A percentile compares a stretch with the other conserved stretches of the same genome.
phyloP scores from a whole-genome alignment of 1,140 invertebrate species.

The Nasonia giraulti region DNA sequence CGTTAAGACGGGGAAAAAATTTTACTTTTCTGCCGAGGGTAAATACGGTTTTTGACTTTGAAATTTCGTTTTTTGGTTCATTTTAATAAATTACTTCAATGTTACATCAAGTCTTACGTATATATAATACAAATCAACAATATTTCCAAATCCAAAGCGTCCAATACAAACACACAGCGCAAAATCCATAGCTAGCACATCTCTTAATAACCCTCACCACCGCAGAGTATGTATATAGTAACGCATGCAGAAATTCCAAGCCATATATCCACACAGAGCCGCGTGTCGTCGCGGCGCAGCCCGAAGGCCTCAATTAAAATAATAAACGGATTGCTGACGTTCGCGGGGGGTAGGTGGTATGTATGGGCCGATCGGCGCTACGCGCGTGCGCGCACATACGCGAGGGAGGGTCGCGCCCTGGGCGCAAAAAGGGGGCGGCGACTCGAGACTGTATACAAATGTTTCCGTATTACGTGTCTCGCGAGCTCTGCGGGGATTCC shows the following conservation, averaged over 20 bases:
- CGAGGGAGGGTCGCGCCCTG: not conserved
- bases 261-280: too few relatives aligned
- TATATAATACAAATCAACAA: too few relatives aligned
- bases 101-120: too few relatives aligned
- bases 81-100: too few relatives aligned
- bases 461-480: conserved; percentile 65
- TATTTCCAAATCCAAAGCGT: too few relatives aligned
- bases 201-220: too few relatives aligned
- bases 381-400: conserved; percentile 24
- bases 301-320: conserved; percentile 67
- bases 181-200: not conserved
- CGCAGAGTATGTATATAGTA: too few relatives aligned
- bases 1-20: too few relatives aligned
- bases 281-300: conserved; percentile 15
- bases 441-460: conserved; percentile 62
- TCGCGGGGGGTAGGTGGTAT: not conserved
- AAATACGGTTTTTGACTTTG: too few relatives aligned
- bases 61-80: too few relatives aligned
- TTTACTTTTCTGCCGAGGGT: too few relatives aligned
- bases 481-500: conserved; percentile 37
- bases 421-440: conserved; percentile 39
- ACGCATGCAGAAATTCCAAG: too few relatives aligned
- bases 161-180: not conserved
- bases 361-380: not conserved
- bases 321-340: conserved; percentile 56